A percentile compares a stretch with the other conserved stretches of the same genome.
These are phyloP conservation scores for Hedychridium roseum DNA, from an alignment of 2,888 invertebrate species.

Conservation along the genomic window DNA sequence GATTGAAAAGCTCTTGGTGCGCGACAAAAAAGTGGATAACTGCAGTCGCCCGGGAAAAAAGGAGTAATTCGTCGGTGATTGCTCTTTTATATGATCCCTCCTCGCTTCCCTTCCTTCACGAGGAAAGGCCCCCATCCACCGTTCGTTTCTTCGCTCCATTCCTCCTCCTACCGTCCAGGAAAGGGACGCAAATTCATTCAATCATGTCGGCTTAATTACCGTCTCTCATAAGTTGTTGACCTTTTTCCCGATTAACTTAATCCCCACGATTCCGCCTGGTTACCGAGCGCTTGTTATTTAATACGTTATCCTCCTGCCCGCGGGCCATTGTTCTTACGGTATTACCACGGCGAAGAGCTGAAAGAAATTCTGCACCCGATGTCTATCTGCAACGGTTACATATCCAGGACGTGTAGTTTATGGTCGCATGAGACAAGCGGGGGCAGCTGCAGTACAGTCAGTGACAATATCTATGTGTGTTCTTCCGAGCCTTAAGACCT, in stretches of 20 bases:
- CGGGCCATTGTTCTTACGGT: too few relatives aligned
- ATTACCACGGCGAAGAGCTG: not conserved
- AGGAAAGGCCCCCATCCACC: slow-evolving; percentile 8
- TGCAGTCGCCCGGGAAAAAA: slow-evolving; percentile 13
- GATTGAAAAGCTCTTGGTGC: slow-evolving; percentile 49
- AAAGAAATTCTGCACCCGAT: slow-evolving; percentile 1
- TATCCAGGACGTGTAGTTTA: not conserved
- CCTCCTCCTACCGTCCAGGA: not conserved
- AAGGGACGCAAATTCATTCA: too few relatives aligned
- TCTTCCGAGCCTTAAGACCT: too few relatives aligned
- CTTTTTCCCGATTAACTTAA: slow-evolving; percentile 29
- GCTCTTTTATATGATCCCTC: slow-evolving; percentile 30
- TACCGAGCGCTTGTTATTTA: not conserved
- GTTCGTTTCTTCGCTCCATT: slow-evolving; percentile 5
- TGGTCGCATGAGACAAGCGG: too few relatives aligned
- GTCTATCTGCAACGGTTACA: not conserved
- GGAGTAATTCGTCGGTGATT: slow-evolving; percentile 30
- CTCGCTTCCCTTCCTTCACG: slow-evolving; percentile 12
- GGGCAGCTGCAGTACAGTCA: too few relatives aligned
- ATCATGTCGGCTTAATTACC: too few relatives aligned
- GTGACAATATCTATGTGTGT: too few relatives aligned
- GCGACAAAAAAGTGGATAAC: slow-evolving; percentile 21
- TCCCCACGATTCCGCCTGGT: slow-evolving; percentile 17
- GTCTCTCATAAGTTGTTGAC: too few relatives aligned
- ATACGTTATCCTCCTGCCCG: too few relatives aligned